Conservation (phyloP, 2,888 invertebrate species). For the Drosophila bunnanda region DNA sequence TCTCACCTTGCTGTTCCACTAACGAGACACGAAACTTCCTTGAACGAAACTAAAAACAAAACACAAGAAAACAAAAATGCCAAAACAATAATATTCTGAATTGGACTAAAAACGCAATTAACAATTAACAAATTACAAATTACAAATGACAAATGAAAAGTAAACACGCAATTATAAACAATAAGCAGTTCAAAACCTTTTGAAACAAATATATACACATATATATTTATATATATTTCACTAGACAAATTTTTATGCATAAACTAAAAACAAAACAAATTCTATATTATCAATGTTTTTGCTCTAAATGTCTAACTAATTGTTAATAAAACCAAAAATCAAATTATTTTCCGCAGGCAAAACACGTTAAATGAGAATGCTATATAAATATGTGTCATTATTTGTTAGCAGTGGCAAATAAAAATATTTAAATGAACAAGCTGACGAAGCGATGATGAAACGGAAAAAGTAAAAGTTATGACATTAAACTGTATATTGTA, state of each 20-base stretch:
- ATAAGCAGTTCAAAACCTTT: conserved; percentile 72
- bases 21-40: conserved; percentile 43
- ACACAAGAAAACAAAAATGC: conserved; percentile 60
- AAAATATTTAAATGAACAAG: conserved; percentile 31
- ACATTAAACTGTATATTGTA: conserved; percentile 77
- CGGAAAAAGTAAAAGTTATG: conserved; percentile 51
- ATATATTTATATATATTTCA: conserved; percentile 73
- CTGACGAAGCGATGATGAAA: conserved; percentile 22
- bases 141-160: conserved; percentile 65
- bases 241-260: conserved; percentile 77
- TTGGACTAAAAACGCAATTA: conserved; percentile 60
- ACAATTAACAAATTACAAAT: conserved; percentile 61
- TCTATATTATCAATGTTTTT: conserved; percentile 80
- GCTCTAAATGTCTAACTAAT: conserved; percentile 82
- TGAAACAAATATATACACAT: conserved; percentile 60
- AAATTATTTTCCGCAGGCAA: conserved; percentile 71
- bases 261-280: conserved; percentile 61
- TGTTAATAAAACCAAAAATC: conserved; percentile 62
- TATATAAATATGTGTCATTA: conserved; percentile 69
- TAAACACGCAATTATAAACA: conserved; percentile 77
- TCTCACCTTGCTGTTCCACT: conserved; percentile 43
- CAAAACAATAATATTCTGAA: conserved; percentile 58
- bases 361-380: conserved; percentile 48
- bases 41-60: conserved; percentile 42
- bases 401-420: conserved; percentile 59